Conservation (phyloP, 2,113 vertebrate genomes). For the Chamaetylas fuelleborni region DNA sequence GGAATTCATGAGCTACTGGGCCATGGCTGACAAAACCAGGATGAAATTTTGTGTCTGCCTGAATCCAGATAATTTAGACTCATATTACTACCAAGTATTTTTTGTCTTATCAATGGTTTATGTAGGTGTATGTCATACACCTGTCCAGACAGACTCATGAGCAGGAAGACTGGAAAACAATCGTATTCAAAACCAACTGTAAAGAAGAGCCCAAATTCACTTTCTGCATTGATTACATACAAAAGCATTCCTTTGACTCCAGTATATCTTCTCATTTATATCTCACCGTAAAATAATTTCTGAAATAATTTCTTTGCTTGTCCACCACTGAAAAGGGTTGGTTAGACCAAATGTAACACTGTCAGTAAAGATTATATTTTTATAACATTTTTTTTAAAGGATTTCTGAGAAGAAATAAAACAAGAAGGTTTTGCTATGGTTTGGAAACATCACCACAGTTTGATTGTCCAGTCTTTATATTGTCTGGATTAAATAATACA, state of each 20-base stretch:
- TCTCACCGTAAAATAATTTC: background rate
- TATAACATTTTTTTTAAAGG: background rate
- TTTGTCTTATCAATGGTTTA: background rate
- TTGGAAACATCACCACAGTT: background rate
- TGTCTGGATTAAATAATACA: background rate
- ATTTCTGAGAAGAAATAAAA: background rate
- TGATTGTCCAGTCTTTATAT: background rate
- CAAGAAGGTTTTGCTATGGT: background rate
- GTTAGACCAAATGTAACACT: background rate
- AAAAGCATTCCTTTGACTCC: background rate
- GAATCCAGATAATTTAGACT: background rate
- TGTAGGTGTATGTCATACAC: background rate
- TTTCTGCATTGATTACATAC: background rate
- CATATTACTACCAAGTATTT: background rate
- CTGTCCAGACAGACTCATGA: background rate
- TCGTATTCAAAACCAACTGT: rapidly evolving
- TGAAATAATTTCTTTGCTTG: background rate
- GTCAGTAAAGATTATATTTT: background rate
- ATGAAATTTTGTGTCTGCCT: background rate
- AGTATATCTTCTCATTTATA: background rate
- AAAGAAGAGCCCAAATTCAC: background rate
- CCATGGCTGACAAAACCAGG: background rate
- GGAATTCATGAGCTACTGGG: background rate
- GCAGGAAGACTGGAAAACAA: background rate
- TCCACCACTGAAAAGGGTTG: background rate